These are phyloP conservation scores for Drosophila littoralis DNA, from an alignment of 1,140 invertebrate genomes.

Conservation along the genomic window DNA sequence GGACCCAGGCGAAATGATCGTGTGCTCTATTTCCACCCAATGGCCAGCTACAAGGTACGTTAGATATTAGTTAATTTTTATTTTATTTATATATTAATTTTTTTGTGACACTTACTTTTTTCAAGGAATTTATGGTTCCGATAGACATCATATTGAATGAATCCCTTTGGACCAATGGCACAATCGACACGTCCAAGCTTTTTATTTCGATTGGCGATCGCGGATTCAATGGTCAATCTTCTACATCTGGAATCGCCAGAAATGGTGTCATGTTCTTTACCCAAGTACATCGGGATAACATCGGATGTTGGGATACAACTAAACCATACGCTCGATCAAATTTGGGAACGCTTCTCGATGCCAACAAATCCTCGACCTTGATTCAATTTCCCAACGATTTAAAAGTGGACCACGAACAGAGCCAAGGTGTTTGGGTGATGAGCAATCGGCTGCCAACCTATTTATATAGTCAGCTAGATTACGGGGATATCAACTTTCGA, in stretches of 20 bases:
- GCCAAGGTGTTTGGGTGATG: slow-evolving; percentile 90
- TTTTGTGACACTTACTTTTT: slow-evolving; percentile 1
- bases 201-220: slow-evolving; percentile 88
- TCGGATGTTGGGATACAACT: slow-evolving; percentile 92
- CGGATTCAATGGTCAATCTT: slow-evolving; percentile 88
- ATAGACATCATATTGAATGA: slow-evolving; percentile 88
- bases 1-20: slow-evolving; percentile 85
- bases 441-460: slow-evolving; percentile 90
- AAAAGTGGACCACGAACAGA: slow-evolving; percentile 88
- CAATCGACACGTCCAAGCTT: slow-evolving; percentile 84
- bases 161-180: slow-evolving; percentile 85
- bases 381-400: slow-evolving; percentile 92
- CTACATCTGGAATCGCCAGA: slow-evolving; percentile 88
- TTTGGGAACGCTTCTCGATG: slow-evolving; percentile 86
- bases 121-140: slow-evolving; percentile 88
- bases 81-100: neutral
- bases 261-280: slow-evolving; percentile 92
- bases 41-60: slow-evolving; percentile 88
- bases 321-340: slow-evolving; percentile 89
- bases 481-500: slow-evolving; percentile 89
- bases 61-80: no score
- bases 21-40: slow-evolving; percentile 90
- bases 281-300: slow-evolving; percentile 89
- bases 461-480: slow-evolving; percentile 88
- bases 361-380: slow-evolving; percentile 85